Base-by-base conservation (phyloP, 2,113 vertebrate species). In the Nibea albiflora region DNA sequence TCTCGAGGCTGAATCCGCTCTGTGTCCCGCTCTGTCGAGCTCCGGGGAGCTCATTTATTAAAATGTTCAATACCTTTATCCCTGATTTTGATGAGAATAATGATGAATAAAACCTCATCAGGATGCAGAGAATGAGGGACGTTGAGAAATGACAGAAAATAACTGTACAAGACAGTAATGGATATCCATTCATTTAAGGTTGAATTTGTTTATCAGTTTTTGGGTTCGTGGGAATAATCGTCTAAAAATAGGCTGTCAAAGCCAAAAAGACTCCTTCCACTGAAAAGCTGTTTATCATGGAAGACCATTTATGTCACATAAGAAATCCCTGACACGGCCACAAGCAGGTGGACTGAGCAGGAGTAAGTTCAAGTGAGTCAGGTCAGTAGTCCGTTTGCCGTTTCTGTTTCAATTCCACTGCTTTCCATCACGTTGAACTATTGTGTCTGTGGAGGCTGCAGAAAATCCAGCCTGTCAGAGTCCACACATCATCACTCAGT, bases 21-120 rank as follows among this genome's bases (percentile, higher is more conserved):
- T 12, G 5, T 26, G 75, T 87, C 70, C 67, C 49, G 80, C 83
- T 74, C 82, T 22, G 80, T 86, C 89, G 85, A 79, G 83, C 84
- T 85, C 53, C 3, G 1, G 62, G 56, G 61, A 78, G 15, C 70
- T 81, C 62, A 62, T 88, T 89, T 74, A 88, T 88, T 84, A 76
- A 83, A 67, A 56, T 1, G 42, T 64, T 79, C 63, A 66, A 71
- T 74, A 64, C 61, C 79, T 81, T 81, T 61, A 79, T 76, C 70
- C 22, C 66, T 57, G 64, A 80, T 76, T 79, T 86, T 64, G 64
- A 81, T 84, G 44, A 80, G 64, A 78, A 50, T 60, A 11, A 63
- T 3, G 42, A 77, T 28, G 15, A 80, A 80, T 56, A 42, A 49
- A 80, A 70, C 11, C 52, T 31, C 12, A 57, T 73, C 5, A 22